Base-by-base conservation (phyloP, 64 coral and sea anemone species). In the Pocillopora damicornis region DNA sequence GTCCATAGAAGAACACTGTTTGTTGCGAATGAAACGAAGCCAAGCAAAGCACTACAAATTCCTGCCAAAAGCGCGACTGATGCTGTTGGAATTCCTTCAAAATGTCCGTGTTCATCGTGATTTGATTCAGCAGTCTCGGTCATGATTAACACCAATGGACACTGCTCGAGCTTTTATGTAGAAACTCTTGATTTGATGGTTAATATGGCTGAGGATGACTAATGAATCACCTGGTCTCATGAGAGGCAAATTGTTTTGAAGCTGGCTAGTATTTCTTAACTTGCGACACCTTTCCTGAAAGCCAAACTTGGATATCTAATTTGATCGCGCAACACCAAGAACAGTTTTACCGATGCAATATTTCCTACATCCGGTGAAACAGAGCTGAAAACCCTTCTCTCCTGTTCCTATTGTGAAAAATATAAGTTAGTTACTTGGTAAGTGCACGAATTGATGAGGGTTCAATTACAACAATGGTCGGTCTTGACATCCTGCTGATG, bases 1-100 rank as follows among this genome's bases (percentile, higher is more conserved):
- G 89, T 95, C 17, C 91, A 77, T 15, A 95, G 83, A 22, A 30
- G 30, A 30, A 30, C 30, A 30, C 30, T 30, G 30, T 30, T 30
- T 30, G 30, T 30, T 30, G 30, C 30, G 30, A 30, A 30, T 30
- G 30, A 30, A 30, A 30, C 30, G 30, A 30, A 30, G 30, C 30
- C 30, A 30, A 30, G 30, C 30, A 30, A 30, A 30, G 30, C 30
- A 30, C 30, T 30, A 30, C 30, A 30, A 30, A 30, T 30, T 30
- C 30, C 30, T 30, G 30, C 30, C 30, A 30, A 30, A 30, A 30
- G 30, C 30, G 30, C 30, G 30, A 30, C 30, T 30, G 30, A 30
- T 30, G 30, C 30, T 30, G 30, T 30, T 30, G 30, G 30, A 30
- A 30, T 30, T 30, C 30, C 30, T 30, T 30, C 30, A 30, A 30